Evolutionary conservation across 2,888 invertebrate genomes (phyloP).

Genomic region (Tetranychus piercei): DNA sequence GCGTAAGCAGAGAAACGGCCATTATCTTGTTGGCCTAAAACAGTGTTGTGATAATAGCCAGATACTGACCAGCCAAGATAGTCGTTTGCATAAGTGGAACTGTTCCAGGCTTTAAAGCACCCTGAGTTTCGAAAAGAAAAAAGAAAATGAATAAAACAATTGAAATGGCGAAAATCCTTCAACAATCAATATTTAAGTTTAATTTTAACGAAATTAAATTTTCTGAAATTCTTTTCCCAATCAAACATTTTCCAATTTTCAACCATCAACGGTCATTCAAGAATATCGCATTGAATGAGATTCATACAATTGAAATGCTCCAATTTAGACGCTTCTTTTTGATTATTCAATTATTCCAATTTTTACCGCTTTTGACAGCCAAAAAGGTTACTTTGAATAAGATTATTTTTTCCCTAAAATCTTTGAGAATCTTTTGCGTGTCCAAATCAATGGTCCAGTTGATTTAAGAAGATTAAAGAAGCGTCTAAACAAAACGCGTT

Average conservation of each 20-base stretch:
- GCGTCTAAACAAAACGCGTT: no score
- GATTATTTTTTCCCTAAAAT: background rate
- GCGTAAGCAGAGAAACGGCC: background rate
- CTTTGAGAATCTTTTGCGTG: background rate
- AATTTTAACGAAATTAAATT: no score
- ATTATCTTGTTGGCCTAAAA: slow-evolving; percentile 6
- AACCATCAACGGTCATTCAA: background rate
- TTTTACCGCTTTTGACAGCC: background rate
- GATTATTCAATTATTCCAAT: background rate
- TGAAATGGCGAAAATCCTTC: background rate
- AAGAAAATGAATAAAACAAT: background rate
- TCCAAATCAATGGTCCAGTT: background rate
- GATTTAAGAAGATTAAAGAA: background rate
- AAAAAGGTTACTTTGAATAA: background rate
- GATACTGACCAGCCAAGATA: slow-evolving; percentile 27
- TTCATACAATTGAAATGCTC: background rate
- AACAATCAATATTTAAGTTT: background rate
- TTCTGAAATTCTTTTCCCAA: no score
- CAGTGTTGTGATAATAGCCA: slow-evolving; percentile 23
- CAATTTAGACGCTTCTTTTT: background rate
- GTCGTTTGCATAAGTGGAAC: slow-evolving; percentile 23
- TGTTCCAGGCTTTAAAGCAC: slow-evolving; percentile 24
- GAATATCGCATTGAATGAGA: background rate
- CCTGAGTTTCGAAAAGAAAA: slow-evolving; percentile 6
- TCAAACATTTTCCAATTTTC: background rate